Percentiles rank a stretch among this genome's conserved stretches.
phyloP scores from a whole-genome alignment of 2,113 vertebrate genomes.

The Sorex fumeus region DNA sequence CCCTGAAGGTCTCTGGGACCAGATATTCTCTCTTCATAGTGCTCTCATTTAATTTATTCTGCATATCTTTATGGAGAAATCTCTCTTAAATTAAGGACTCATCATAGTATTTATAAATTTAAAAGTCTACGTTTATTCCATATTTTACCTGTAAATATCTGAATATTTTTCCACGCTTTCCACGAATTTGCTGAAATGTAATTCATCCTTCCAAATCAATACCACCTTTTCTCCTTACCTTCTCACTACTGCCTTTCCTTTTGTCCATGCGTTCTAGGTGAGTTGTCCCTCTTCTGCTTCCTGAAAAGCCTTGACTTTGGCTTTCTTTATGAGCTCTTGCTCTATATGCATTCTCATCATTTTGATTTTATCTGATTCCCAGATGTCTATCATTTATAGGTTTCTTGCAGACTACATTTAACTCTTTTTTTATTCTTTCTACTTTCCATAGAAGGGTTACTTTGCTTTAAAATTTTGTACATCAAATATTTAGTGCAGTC shows the following conservation, averaged over 20 bases:
- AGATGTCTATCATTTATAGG: background rate
- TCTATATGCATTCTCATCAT: background rate
- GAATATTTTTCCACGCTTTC: fast-evolving
- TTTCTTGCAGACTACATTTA: background rate
- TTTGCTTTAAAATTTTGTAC: background rate
- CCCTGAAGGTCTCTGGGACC: background rate
- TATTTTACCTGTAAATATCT: background rate
- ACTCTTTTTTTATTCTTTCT: background rate
- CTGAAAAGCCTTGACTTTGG: fast-evolving
- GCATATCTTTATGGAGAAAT: background rate
- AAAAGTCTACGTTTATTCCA: background rate
- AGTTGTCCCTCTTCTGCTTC: background rate
- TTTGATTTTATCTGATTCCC: no score
- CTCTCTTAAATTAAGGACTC: background rate
- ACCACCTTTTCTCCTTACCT: fast-evolving
- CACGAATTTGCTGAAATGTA: fast-evolving
- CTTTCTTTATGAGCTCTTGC: fast-evolving
- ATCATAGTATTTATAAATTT: background rate
- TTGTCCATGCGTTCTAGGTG: no score
- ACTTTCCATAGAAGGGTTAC: background rate
- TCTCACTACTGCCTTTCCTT: background rate
- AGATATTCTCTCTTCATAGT: background rate
- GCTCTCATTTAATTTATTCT: background rate
- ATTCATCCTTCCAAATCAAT: background rate
- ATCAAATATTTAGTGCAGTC: background rate